Conservation (phyloP, 2,888 invertebrate species). For the Auanema freiburgensis region DNA sequence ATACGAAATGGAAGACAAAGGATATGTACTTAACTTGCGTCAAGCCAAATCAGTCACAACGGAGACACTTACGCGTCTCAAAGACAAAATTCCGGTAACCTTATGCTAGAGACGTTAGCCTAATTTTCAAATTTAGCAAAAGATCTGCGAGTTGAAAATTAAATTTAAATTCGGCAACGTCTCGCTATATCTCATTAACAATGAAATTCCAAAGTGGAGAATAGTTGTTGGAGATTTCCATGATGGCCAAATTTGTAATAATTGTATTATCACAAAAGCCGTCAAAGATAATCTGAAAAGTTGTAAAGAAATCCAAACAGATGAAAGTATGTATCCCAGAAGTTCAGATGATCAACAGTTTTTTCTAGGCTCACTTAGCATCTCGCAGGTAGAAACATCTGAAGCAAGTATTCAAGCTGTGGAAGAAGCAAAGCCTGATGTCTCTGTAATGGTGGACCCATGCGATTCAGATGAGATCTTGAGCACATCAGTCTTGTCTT, state of each 20-base stretch:
- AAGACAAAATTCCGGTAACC: neutral
- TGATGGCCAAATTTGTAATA: neutral
- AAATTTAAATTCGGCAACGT: neutral
- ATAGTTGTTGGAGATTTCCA: neutral
- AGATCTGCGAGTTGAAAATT: neutral
- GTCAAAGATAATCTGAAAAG: too few species aligned
- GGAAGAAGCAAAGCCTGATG: too few species aligned
- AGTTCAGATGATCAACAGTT: too few species aligned
- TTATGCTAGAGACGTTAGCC: neutral
- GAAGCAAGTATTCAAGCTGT: too few species aligned
- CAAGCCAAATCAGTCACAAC: neutral
- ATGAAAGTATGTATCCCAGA: too few species aligned
- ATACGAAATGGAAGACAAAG: neutral
- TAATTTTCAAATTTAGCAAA: neutral
- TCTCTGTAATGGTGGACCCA: too few species aligned
- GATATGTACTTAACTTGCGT: constrained; percentile 1
- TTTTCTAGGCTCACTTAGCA: too few species aligned
- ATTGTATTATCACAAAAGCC: too few species aligned
- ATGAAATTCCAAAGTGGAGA: neutral
- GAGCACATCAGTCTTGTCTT: too few species aligned
- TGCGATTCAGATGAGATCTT: too few species aligned
- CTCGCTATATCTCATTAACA: neutral
- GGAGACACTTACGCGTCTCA: neutral
- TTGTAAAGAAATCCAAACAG: too few species aligned
- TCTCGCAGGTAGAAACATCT: too few species aligned